Base-by-base conservation (phyloP, 2,113 vertebrate species). In the Macaca fascicularis region DNA sequence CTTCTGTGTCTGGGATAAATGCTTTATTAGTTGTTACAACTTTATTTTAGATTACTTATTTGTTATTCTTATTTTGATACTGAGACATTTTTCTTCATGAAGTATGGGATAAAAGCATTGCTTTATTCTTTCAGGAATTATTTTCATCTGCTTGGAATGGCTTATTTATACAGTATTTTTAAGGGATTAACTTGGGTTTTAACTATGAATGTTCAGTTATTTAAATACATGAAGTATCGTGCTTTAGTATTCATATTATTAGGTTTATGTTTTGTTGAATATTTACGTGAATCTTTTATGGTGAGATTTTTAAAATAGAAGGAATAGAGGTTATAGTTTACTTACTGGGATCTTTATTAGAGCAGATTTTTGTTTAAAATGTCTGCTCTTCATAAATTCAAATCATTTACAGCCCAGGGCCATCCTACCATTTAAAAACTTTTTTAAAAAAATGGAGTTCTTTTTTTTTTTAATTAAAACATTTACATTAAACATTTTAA, bases 191-290 rank as follows among this genome's bases (percentile, higher is more conserved):
- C 23, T 78, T 96, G 45, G 17, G 2, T 76, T 93, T 94, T 92
- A 69, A 75, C 48, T 90, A 11, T 88, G 70, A 95, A 59, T 83
- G 9, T 87, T 90, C 30, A 92, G 0, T 93, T 90, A 94, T 86
- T 94, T 92, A 93, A 92, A 64, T 89, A 52, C 80, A 93, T 94
- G 8, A 89, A 69, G 25, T 79, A 74, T 69, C 57, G 7, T 69
- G 17, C 61, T 91, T 83, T 88, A 85, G 67, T 75, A 25, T 76
- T 94, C 70, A 22, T 90, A 75, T 82, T 85, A 86, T 50, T 72
- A 76, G 50, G 35, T 94, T 96, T 90, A 48, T 67, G 76, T 90
- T 95, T 91, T 85, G 89, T 86, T 95, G 8, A 75, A 22, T 96
- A 48, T 76, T 90, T 94, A 38, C 8, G 80, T 83, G 52, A 79